Conservation (phyloP, 2,797 vertebrate genomes). For the Gobionotothen gibberifrons region DNA sequence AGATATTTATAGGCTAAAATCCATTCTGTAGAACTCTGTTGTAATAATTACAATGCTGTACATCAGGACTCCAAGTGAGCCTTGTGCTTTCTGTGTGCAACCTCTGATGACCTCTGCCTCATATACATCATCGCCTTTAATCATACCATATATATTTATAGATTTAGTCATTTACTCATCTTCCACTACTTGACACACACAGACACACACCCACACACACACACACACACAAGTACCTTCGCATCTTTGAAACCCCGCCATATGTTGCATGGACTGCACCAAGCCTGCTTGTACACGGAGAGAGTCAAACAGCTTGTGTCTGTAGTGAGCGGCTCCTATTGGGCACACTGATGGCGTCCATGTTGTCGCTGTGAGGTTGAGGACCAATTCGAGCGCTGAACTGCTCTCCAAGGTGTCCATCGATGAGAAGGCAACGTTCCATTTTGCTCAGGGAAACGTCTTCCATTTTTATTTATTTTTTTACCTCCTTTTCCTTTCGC, state of each 20-base stretch:
- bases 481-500: not conserved
- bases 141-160: slow-evolving; percentile 59
- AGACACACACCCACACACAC: slow-evolving; percentile 23
- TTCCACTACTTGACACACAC: slow-evolving; percentile 35
- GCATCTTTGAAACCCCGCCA: slow-evolving; percentile 18
- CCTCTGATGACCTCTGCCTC: slow-evolving; percentile 57
- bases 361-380: slow-evolving; percentile 37
- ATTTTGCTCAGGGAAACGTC: slow-evolving; percentile 29
- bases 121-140: slow-evolving; percentile 15
- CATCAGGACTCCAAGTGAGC: slow-evolving; percentile 89
- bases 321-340: slow-evolving; percentile 26
- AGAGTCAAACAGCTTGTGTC: slow-evolving; percentile 21
- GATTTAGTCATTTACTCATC: slow-evolving; percentile 49
- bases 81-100: slow-evolving; percentile 91
- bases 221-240: slow-evolving; percentile 7
- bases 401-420: slow-evolving; percentile 52
- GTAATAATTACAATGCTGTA: slow-evolving; percentile 94
- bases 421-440: slow-evolving; percentile 46
- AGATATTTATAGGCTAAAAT: slow-evolving; percentile 94
- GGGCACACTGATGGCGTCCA: slow-evolving; percentile 15
- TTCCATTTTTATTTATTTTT: not conserved
- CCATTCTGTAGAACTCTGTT: slow-evolving; percentile 91
- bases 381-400: slow-evolving; percentile 20
- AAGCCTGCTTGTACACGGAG: slow-evolving; percentile 65
- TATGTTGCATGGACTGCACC: slow-evolving; percentile 56